Conservation (phyloP, 1,140 invertebrate genomes). For the Conus ventricosus region DNA sequence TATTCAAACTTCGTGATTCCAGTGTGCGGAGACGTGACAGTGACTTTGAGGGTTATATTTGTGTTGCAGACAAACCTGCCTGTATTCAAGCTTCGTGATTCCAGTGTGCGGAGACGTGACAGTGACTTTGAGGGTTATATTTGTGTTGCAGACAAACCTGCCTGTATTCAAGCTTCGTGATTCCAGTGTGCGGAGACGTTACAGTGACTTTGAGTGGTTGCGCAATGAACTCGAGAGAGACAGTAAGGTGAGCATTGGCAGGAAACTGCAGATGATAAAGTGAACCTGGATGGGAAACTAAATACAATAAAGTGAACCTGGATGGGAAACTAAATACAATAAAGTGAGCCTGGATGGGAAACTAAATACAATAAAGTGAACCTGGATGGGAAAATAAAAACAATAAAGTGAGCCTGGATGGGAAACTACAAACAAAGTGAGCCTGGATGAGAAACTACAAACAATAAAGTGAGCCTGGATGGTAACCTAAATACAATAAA, state of each 20-base stretch:
- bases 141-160: conserved; percentile 93
- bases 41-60: too few relatives aligned
- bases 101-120: too few relatives aligned
- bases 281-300: too few relatives aligned
- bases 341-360: background rate
- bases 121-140: conserved; percentile 33
- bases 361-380: background rate
- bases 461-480: background rate
- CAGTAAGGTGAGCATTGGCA: conserved; percentile 87
- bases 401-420: background rate
- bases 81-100: too few relatives aligned
- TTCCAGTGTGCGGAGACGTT: conserved; percentile 96
- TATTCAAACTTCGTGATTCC: too few relatives aligned
- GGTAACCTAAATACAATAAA: background rate
- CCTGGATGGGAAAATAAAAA: background rate
- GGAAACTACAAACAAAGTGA: background rate
- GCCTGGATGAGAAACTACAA: background rate
- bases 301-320: too few relatives aligned
- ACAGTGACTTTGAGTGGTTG: conserved; percentile 99
- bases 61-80: too few relatives aligned
- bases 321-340: background rate
- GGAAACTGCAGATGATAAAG: too few relatives aligned
- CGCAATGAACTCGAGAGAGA: conserved; percentile 98
- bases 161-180: conserved; percentile 99
- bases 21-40: too few relatives aligned